Conservation (phyloP, 1,140 invertebrate species). For the Lucilia sericata region DNA sequence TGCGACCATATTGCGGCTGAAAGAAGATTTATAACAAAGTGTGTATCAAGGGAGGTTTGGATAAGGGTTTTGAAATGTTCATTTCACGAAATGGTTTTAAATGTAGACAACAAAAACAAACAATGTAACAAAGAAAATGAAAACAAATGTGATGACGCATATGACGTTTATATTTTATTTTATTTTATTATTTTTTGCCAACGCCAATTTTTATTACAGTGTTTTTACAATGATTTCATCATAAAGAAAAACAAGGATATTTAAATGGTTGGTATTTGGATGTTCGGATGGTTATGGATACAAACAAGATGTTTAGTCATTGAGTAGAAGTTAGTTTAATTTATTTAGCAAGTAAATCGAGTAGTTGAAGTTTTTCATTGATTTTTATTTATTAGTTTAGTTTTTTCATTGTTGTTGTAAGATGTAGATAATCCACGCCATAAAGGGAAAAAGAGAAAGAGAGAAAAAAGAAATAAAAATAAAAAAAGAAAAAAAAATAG, state of each 20-base stretch:
- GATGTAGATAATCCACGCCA: constrained; percentile 5
- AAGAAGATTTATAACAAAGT: constrained; percentile 62
- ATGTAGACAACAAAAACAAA: too few species aligned
- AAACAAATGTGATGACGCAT: constrained; percentile 4
- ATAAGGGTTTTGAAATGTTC: constrained; percentile 9
- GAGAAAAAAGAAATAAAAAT: constrained; percentile 39
- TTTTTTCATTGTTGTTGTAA: constrained; percentile 17
- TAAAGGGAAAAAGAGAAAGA: constrained; percentile 6
- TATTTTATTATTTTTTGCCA: constrained; percentile 41
- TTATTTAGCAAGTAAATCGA: background rate
- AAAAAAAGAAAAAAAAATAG: constrained; percentile 12
- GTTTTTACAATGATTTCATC: constrained; percentile 42
- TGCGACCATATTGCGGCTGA: constrained; percentile 81
- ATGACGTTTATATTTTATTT: background rate
- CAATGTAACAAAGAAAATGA: constrained; percentile 56
- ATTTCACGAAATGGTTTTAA: background rate
- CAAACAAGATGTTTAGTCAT: background rate
- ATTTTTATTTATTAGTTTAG: background rate
- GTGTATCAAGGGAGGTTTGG: background rate
- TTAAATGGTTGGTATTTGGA: background rate
- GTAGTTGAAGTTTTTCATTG: background rate
- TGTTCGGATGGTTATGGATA: background rate
- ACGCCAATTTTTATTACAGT: constrained; percentile 49
- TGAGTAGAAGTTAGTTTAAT: background rate
- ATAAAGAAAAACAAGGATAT: background rate